phyloP scores from a whole-genome alignment of 2,113 vertebrate species.

The Calidris pygmaea region DNA sequence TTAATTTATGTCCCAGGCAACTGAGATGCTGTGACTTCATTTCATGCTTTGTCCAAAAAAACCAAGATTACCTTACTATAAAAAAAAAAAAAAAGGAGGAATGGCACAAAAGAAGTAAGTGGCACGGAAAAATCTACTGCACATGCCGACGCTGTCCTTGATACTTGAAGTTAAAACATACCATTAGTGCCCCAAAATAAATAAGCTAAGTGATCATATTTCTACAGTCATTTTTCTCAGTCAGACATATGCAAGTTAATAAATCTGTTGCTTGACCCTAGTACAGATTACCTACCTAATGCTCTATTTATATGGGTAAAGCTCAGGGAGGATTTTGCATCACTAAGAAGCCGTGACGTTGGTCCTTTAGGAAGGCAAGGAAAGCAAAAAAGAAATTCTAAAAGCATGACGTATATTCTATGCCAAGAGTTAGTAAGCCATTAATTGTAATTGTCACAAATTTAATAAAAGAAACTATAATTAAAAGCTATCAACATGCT shows the following conservation, averaged over 20 bases:
- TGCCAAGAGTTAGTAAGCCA: neutral
- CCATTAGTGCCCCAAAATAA: neutral
- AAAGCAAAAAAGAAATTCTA: neutral
- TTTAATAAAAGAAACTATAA: slow-evolving; percentile 13
- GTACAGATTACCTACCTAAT: neutral
- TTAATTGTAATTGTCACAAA: neutral
- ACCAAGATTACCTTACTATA: neutral
- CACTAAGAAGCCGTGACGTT: neutral
- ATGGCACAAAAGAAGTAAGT: neutral
- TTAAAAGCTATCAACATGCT: neutral
- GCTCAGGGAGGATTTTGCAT: neutral
- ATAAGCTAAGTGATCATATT: neutral
- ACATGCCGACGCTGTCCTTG: neutral
- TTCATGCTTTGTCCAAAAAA: neutral
- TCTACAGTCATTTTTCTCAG: neutral
- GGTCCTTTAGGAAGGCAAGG: neutral
- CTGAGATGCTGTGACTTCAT: neutral
- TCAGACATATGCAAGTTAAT: neutral
- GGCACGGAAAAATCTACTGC: neutral
- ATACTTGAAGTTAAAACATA: neutral
- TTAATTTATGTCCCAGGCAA: neutral
- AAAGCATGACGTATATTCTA: neutral
- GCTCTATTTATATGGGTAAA: neutral
- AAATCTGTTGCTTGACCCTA: neutral
- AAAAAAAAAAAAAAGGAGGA: neutral